phyloP scores from a whole-genome alignment of 2,113 vertebrate species.

The Alligator mississippiensis region DNA sequence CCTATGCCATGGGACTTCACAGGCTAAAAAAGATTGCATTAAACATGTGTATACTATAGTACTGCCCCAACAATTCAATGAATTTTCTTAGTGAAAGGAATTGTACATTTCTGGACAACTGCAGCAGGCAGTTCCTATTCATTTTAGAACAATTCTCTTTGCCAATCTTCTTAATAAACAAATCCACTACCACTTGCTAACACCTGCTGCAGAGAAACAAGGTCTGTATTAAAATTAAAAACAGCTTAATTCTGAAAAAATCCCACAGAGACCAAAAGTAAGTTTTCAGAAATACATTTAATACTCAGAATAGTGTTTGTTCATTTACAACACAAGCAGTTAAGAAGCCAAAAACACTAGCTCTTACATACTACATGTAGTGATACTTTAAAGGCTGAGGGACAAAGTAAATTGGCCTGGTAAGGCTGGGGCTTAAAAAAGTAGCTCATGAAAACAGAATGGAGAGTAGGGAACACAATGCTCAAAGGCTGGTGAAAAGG shows the following conservation, averaged over 20 bases:
- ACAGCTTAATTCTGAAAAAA: background rate
- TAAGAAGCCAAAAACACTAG: background rate
- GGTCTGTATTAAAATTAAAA: background rate
- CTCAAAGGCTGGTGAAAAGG: background rate
- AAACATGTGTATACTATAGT: background rate
- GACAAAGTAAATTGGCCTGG: background rate
- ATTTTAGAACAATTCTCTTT: background rate
- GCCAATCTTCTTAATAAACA: background rate
- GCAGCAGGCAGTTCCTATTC: background rate
- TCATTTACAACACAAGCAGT: background rate
- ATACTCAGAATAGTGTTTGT: background rate
- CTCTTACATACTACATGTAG: background rate
- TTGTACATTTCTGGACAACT: background rate
- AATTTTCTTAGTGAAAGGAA: background rate
- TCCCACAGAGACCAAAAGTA: background rate
- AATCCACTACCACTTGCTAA: background rate
- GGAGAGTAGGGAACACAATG: background rate
- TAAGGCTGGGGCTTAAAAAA: background rate
- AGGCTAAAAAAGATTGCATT: background rate
- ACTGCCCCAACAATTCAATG: background rate
- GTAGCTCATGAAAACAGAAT: background rate
- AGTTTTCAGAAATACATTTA: conserved; percentile 53
- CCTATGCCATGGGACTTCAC: background rate
- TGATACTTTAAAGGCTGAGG: background rate
- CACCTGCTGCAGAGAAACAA: background rate